Evolutionary conservation across 2,113 vertebrate species (phyloP).

Genomic region (Heloderma charlesbogerti): DNA sequence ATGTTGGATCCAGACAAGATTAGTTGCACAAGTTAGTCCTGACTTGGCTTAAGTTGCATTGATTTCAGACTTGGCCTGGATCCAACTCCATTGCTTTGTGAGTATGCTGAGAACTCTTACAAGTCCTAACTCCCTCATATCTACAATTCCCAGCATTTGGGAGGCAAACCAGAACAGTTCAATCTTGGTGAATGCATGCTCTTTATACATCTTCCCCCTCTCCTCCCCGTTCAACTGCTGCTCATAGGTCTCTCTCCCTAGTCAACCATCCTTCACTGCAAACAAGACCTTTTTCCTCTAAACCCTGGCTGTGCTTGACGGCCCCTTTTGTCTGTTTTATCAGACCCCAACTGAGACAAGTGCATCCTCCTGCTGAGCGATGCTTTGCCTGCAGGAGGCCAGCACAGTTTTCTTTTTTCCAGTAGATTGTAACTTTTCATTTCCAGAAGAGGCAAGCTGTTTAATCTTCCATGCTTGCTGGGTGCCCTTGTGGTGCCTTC

Average conservation of each 20-base stretch:
- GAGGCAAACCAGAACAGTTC: not conserved
- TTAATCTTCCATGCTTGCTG: constrained; percentile 21
- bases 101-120: not conserved
- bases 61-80: not conserved
- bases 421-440: not conserved
- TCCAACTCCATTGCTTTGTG: not conserved
- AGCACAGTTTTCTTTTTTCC: rapidly evolving
- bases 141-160: constrained; percentile 25
- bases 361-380: not conserved
- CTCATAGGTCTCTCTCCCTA: constrained; percentile 1
- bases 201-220: not conserved
- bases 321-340: not conserved
- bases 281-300: not conserved
- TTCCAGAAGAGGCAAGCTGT: constrained; percentile 26
- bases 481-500: not conserved
- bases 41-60: not conserved
- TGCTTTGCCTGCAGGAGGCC: constrained; percentile 14
- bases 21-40: no score
- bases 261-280: not conserved
- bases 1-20: not conserved
- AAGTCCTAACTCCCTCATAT: not conserved
- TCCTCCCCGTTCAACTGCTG: not conserved
- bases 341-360: constrained; percentile 1
- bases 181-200: not conserved
- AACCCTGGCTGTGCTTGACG: not conserved